Conservation (phyloP, 2,797 vertebrate species). For the Xiphorhynchus erythropygius region DNA sequence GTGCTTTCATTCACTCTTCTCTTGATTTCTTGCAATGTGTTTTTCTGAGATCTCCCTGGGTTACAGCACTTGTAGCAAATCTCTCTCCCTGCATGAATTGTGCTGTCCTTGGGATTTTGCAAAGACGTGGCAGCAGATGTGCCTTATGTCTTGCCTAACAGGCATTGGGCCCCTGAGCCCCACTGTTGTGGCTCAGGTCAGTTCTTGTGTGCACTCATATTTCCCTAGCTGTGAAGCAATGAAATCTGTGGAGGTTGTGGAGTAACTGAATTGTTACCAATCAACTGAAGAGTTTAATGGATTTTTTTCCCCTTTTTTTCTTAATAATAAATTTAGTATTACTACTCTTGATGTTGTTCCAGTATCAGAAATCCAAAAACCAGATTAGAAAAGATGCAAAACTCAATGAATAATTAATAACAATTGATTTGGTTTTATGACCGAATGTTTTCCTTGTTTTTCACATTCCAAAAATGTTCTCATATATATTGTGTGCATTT, state of each 20-base stretch:
- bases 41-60: not conserved
- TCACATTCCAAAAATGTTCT: not conserved
- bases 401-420: not conserved
- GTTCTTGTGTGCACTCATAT: not conserved
- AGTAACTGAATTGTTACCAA: not conserved
- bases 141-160: not conserved
- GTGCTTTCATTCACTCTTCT: slow-evolving; percentile 8
- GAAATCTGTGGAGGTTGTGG: not conserved
- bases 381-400: not conserved
- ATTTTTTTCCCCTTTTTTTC: accelerated
- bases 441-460: not conserved
- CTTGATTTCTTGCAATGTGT: not conserved
- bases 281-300: not conserved
- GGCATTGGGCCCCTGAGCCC: not conserved
- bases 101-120: not conserved
- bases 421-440: not conserved
- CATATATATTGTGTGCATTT: not conserved
- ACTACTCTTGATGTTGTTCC: not conserved
- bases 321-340: not conserved
- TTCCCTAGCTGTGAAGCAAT: not conserved
- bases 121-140: not conserved
- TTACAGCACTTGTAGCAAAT: not conserved
- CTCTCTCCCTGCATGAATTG: not conserved
- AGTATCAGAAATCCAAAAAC: not conserved
- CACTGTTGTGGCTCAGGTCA: not conserved